A percentile compares a stretch with the other conserved stretches of the same genome.
Conservation (phyloP, 2,113 vertebrate species). For the Crypturellus undulatus region DNA sequence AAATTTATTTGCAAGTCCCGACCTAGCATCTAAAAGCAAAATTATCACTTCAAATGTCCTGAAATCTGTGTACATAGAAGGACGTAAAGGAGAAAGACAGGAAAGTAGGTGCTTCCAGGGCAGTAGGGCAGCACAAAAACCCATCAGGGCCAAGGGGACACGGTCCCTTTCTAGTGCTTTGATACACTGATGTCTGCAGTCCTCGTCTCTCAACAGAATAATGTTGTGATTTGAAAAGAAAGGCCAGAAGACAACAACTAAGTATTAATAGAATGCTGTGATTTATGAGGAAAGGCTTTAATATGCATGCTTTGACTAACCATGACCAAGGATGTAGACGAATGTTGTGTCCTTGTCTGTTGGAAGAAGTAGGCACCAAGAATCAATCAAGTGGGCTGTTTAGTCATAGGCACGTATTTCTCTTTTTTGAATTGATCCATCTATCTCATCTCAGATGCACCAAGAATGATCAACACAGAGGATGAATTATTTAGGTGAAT, state of each 20-base stretch:
- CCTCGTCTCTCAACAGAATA: background rate
- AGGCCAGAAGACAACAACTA: background rate
- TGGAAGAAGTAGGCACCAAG: background rate
- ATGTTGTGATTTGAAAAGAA: background rate
- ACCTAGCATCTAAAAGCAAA: background rate
- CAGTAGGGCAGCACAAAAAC: accelerated
- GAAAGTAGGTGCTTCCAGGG: background rate
- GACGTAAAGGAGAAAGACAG: background rate
- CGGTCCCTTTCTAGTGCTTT: accelerated
- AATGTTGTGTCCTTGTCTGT: constrained; percentile 56
- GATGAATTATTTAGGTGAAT: constrained; percentile 50
- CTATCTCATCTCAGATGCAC: constrained; percentile 17
- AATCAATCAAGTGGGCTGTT: constrained; percentile 52
- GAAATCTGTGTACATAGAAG: background rate
- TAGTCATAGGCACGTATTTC: constrained; percentile 48
- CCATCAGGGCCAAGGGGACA: background rate
- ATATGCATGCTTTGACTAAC: constrained; percentile 16
- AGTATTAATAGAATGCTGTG: background rate
- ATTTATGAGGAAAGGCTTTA: constrained; percentile 45
- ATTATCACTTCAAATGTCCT: background rate
- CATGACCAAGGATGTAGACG: constrained; percentile 16
- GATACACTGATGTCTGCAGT: background rate
- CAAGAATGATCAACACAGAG: constrained; percentile 33
- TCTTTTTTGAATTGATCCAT: constrained; percentile 48
- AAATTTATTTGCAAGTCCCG: background rate